Base-by-base conservation (phyloP, 2,113 vertebrate species). In the Phainopepla nitens region DNA sequence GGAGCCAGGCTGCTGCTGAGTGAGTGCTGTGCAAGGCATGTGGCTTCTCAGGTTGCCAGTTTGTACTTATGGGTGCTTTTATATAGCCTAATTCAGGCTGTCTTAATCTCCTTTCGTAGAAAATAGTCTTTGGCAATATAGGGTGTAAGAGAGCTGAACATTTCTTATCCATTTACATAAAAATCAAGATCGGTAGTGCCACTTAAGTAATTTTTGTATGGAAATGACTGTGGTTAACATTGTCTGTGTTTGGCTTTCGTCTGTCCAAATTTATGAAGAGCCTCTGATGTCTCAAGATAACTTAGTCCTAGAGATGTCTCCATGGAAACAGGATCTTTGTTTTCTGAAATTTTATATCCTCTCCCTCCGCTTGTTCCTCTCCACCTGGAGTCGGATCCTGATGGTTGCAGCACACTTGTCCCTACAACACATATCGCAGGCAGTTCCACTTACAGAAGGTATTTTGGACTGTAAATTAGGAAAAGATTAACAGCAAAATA, bases 261-360 rank as follows among this genome's bases (percentile, higher is more conserved):
- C 82, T 44, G 15, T 82, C 87, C 88, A 93, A 80, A 96, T 93
- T 95, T 93, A 88, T 83, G 73, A 94, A 82, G 81, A 96, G 80
- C 79, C 54, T 81, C 77, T 89, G 73, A 65, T 89, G 79, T 92
- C 71, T 96, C 66, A 35, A 93, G 75, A 94, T 91, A 93, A 95
- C 93, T 79, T 82, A 92, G 96, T 93, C 89, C 89, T 90, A 84
- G 79, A 42, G 56, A 73, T 7, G n/a, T 96, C 85, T 96, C 95
- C 96, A 91, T 91, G 91, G 96, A 96, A 96, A 96, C 96, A 54
- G 50, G 84, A 89, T 94, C 91, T 94, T 95, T 95, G 95, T 96
- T 95, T 94, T 83, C 56, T 81, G 86, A 96, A 93, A 73, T 66
- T 92, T 78, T 83, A 36, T 91, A 69, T 93, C 82, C 18, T 62